These are phyloP conservation scores for Lerema accius DNA, from an alignment of 1,140 invertebrate species.

Conservation along the genomic window DNA sequence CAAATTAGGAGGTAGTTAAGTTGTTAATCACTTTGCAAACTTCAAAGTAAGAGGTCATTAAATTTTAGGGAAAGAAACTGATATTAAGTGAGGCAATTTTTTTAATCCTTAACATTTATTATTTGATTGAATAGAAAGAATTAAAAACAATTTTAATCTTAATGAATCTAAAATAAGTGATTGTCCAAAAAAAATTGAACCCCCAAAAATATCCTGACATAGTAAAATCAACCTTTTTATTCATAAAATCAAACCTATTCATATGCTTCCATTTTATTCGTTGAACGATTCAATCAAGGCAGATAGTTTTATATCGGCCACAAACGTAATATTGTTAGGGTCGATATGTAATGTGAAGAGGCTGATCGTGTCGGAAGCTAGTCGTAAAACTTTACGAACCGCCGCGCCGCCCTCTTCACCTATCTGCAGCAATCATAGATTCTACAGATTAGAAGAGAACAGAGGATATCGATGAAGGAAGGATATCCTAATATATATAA, in stretches of 20 bases:
- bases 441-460: constrained; percentile 34
- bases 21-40: background rate
- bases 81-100: no score
- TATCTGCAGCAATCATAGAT: constrained; percentile 71
- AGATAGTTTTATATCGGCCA: constrained; percentile 45
- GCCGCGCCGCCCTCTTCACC: constrained; percentile 59
- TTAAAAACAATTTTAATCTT: no score
- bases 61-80: background rate
- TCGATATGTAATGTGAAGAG: constrained; percentile 49
- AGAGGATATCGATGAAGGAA: no score
- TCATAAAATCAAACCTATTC: constrained; percentile 9
- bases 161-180: no score
- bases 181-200: no score
- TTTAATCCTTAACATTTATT: no score
- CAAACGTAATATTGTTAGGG: constrained; percentile 44
- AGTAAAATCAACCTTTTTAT: no score
- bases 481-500: no score
- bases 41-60: background rate
- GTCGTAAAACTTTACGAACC: constrained; percentile 77
- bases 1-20: constrained; percentile 12
- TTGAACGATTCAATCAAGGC: constrained; percentile 48
- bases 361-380: constrained; percentile 58
- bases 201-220: no score
- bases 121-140: no score
- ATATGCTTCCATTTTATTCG: constrained; percentile 11